Evolutionary conservation across 2,113 vertebrate species (phyloP).

Genomic region (Theropithecus gelada): DNA sequence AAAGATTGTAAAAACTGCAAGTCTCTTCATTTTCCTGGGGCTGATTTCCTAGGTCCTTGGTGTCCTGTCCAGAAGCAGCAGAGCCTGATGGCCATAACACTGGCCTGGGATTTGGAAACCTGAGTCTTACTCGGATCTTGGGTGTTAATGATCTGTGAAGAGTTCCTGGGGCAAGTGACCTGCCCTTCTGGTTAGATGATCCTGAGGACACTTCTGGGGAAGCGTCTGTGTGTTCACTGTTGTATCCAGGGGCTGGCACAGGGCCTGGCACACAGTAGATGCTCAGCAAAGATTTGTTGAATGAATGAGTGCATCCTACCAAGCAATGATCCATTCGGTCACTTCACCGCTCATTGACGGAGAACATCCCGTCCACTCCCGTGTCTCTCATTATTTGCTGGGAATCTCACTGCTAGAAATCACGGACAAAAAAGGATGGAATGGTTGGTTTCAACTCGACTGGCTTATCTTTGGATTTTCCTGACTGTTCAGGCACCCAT

Average conservation of each 20-base stretch:
- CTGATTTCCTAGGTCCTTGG: neutral
- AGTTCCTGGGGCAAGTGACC: neutral
- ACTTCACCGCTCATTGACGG: neutral
- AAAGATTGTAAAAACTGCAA: neutral
- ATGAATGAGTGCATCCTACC: neutral
- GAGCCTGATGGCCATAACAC: neutral
- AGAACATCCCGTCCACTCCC: too few species aligned
- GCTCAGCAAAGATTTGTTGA: neutral
- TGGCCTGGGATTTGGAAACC: neutral
- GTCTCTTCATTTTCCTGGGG: neutral
- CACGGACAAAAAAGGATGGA: neutral
- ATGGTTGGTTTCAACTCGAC: too few species aligned
- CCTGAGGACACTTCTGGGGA: neutral
- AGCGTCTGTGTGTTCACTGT: neutral
- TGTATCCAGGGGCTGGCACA: neutral
- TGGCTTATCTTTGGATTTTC: neutral
- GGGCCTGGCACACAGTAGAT: neutral
- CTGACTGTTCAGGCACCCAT: neutral
- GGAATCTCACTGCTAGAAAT: neutral
- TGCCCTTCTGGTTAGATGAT: neutral
- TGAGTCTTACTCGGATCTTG: neutral
- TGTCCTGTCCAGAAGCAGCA: neutral
- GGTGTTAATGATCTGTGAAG: neutral
- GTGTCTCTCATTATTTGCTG: neutral
- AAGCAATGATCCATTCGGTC: neutral